Evolutionary conservation across 2,797 vertebrate genomes (phyloP).

Genomic region (Anguilla pacifica): DNA sequence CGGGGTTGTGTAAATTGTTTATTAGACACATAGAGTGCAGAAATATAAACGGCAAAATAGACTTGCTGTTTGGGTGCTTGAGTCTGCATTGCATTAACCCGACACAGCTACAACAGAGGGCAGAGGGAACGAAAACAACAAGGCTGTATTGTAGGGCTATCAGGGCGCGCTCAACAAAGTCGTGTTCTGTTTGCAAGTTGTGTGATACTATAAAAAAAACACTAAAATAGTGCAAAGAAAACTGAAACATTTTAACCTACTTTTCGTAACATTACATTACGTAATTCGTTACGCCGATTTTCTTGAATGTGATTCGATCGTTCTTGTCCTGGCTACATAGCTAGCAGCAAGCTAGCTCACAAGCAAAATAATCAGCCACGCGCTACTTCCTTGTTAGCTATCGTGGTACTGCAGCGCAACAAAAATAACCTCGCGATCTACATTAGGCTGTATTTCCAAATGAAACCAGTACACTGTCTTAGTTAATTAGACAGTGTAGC

Average conservation of each 20-base stretch:
- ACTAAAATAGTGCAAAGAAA: background rate
- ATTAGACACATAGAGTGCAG: background rate
- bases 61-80: background rate
- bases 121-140: background rate
- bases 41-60: background rate
- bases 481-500: background rate
- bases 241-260: background rate
- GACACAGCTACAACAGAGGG: background rate
- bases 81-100: background rate
- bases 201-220: background rate
- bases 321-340: background rate
- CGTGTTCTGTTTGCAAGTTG: background rate
- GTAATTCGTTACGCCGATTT: conserved; percentile 59
- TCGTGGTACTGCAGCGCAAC: background rate
- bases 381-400: conserved; percentile 65
- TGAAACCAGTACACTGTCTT: background rate
- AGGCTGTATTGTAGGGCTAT: background rate
- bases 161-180: too few species aligned
- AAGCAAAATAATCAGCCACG: background rate
- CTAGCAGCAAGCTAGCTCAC: background rate
- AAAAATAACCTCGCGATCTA: background rate
- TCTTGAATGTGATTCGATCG: conserved; percentile 36
- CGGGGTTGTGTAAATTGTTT: background rate
- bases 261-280: conserved; percentile 59
- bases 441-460: background rate